Conservation (phyloP, 2,888 invertebrate genomes). For the Clivina fossor region DNA sequence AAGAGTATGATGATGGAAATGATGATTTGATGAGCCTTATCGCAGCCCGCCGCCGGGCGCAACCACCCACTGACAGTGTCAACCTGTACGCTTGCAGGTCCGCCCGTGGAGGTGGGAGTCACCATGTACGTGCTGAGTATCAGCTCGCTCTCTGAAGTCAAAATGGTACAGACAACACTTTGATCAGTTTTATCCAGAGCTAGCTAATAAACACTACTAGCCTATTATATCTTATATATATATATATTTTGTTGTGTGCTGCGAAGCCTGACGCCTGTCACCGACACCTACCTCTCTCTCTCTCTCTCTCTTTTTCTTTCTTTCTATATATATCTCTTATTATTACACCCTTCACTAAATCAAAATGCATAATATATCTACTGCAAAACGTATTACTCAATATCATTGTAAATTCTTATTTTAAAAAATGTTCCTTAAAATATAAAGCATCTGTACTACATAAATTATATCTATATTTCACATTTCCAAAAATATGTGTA, state of each 20-base stretch:
- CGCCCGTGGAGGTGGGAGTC: conserved; percentile 95
- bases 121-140: conserved; percentile 98
- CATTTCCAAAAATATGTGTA: too few relatives aligned
- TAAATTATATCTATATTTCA: too few relatives aligned
- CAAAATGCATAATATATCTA: too few relatives aligned
- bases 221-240: conserved; percentile 7
- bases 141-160: conserved; percentile 97
- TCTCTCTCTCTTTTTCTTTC: conserved; percentile 21
- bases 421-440: too few relatives aligned
- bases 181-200: conserved; percentile 23
- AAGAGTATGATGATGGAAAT: too few relatives aligned
- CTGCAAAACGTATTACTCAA: too few relatives aligned
- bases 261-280: conserved; percentile 35
- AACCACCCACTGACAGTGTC: conserved; percentile 39
- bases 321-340: too few relatives aligned
- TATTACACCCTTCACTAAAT: too few relatives aligned
- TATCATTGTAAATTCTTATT: too few relatives aligned
- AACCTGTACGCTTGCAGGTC: conserved; percentile 47
- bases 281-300: conserved; percentile 30
- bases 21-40: too few relatives aligned
- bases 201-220: conserved; percentile 31
- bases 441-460: too few relatives aligned
- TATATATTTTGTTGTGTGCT: conserved; percentile 31
- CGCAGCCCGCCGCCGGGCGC: conserved; percentile 34
- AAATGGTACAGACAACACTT: conserved; percentile 72